A percentile compares a stretch with the other conserved stretches of the same genome.
Conservation (phyloP, 2,113 vertebrate species). For the Toxostoma redivivum region DNA sequence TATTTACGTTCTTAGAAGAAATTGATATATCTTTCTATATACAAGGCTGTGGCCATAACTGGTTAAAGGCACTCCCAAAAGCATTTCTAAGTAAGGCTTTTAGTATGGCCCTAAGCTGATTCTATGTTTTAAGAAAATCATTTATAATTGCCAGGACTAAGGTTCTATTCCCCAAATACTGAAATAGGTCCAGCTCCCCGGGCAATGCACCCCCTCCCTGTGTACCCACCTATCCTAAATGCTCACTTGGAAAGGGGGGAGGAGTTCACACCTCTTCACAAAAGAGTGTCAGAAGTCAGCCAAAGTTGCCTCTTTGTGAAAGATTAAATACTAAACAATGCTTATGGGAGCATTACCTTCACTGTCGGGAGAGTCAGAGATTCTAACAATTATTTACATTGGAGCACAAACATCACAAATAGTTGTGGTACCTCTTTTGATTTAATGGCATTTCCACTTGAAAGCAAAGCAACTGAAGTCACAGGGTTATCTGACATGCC, state of each 20-base stretch:
- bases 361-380: background rate
- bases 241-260: background rate
- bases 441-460: background rate
- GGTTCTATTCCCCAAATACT: background rate
- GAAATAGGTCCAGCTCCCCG: fast-evolving
- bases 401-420: background rate
- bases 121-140: background rate
- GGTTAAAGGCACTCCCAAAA: background rate
- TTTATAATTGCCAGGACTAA: background rate
- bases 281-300: background rate
- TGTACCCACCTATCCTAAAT: background rate
- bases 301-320: background rate
- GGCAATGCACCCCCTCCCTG: background rate
- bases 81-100: background rate
- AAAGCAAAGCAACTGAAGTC: background rate
- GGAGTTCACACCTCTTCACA: background rate
- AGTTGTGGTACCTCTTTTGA: background rate
- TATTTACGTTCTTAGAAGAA: conserved; percentile 9
- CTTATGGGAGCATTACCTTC: background rate
- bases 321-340: background rate
- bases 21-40: background rate
- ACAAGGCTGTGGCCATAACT: background rate
- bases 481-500: background rate
- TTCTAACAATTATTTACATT: background rate
- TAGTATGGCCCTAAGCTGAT: fast-evolving